phyloP scores from a whole-genome alignment of 2,797 vertebrate species.

The Sternotherus odoratus region DNA sequence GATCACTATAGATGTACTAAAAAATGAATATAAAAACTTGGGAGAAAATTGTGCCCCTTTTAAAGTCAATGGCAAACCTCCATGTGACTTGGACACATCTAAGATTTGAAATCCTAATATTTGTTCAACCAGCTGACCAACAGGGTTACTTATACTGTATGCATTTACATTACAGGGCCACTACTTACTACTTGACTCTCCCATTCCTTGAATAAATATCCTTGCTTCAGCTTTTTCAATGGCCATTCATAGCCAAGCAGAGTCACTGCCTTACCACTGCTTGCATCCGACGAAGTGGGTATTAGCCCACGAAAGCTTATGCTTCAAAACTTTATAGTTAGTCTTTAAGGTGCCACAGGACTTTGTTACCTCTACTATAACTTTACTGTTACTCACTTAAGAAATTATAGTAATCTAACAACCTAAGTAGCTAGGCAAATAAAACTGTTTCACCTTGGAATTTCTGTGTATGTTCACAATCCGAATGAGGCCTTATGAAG shows the following conservation, averaged over 20 bases:
- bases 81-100: background rate
- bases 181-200: background rate
- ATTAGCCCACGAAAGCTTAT: too few relatives aligned
- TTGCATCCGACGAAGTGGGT: too few relatives aligned
- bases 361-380: too few relatives aligned
- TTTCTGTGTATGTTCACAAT: background rate
- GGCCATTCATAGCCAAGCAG: background rate
- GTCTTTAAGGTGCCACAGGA: too few relatives aligned
- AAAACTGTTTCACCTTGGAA: background rate
- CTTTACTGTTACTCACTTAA: background rate
- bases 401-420: background rate
- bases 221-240: background rate
- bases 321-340: too few relatives aligned
- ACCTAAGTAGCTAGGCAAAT: background rate
- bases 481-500: background rate
- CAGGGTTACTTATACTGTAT: background rate
- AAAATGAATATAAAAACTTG: constrained; percentile 30
- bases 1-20: constrained; percentile 33
- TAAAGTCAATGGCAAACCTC: background rate
- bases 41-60: background rate
- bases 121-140: background rate
- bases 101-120: background rate
- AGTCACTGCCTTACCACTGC: background rate
- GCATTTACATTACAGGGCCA: background rate
- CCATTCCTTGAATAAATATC: background rate